phyloP scores from a whole-genome alignment of 2,113 vertebrate species.

The Actinemys pallida region DNA sequence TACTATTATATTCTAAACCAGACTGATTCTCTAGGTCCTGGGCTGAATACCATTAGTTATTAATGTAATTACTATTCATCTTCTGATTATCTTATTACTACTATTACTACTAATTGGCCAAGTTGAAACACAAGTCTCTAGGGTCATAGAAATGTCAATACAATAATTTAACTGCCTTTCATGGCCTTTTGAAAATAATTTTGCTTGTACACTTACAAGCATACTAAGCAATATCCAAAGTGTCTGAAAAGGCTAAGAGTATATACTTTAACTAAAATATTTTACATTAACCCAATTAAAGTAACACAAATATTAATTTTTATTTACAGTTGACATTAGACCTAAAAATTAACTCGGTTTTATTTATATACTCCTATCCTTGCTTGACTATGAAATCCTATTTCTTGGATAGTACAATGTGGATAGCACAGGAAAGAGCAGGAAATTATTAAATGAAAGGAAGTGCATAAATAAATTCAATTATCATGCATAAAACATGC shows the following conservation, averaged over 20 bases:
- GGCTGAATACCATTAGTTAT: constrained; percentile 61
- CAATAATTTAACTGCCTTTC: constrained; percentile 55
- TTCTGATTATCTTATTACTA: constrained; percentile 63
- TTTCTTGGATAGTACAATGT: constrained; percentile 66
- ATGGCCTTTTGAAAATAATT: constrained; percentile 68
- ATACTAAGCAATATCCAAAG: constrained; percentile 58
- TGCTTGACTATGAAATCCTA: constrained; percentile 63
- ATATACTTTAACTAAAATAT: constrained; percentile 34
- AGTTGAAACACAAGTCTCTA: constrained; percentile 67
- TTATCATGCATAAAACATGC: constrained; percentile 86
- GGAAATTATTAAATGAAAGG: constrained; percentile 83
- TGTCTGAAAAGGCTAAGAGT: constrained; percentile 35
- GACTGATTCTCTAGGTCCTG: constrained; percentile 42
- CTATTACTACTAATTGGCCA: constrained; percentile 57
- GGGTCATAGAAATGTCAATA: constrained; percentile 70
- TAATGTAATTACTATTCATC: constrained; percentile 57
- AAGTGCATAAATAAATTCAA: constrained; percentile 84
- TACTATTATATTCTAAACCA: constrained; percentile 49
- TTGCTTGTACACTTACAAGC: constrained; percentile 56
- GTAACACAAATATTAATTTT: constrained; percentile 42
- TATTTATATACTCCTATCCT: constrained; percentile 34
- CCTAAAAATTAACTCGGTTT: constrained; percentile 46
- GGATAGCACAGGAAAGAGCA: constrained; percentile 75
- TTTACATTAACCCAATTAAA: constrained; percentile 32
- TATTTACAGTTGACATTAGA: constrained; percentile 13